A percentile compares a stretch with the other conserved stretches of the same genome.
Conservation (phyloP, 2,888 invertebrate genomes). For the Nemoura dubitans region DNA sequence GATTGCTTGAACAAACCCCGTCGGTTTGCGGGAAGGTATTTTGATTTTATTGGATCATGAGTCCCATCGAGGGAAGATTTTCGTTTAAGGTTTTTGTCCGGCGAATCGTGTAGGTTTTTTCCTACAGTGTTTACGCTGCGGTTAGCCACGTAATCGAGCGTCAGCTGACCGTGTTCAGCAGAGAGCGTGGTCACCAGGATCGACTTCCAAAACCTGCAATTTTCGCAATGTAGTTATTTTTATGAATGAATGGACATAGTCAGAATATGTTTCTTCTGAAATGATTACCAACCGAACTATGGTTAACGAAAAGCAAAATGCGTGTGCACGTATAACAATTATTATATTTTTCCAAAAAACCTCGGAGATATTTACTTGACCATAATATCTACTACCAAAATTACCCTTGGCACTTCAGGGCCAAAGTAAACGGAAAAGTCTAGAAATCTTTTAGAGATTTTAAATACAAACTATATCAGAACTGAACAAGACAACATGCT, state of each 20-base stretch:
- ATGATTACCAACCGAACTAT: neutral
- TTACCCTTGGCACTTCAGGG: too few species aligned
- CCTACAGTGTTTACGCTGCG: neutral
- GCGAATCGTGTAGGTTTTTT: neutral
- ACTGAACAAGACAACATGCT: too few species aligned
- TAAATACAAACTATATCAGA: too few species aligned
- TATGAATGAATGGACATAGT: neutral
- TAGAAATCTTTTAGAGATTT: too few species aligned
- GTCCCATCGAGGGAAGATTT: neutral
- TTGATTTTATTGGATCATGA: constrained; percentile 7
- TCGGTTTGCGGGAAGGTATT: neutral
- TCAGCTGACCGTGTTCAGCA: neutral
- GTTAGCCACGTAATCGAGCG: neutral
- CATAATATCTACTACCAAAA: too few species aligned
- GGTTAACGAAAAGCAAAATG: too few species aligned
- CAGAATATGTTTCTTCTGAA: neutral
- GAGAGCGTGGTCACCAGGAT: neutral
- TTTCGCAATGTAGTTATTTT: neutral
- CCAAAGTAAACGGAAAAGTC: too few species aligned
- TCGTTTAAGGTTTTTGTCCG: neutral
- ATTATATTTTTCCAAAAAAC: too few species aligned
- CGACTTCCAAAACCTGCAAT: neutral
- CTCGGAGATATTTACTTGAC: too few species aligned
- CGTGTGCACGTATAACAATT: too few species aligned
- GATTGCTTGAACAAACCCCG: neutral